Evolutionary conservation across 2,797 vertebrate genomes (phyloP), one percentile per base, ranked within the genome.

Genomic region (Carduelis carduelis): DNA sequence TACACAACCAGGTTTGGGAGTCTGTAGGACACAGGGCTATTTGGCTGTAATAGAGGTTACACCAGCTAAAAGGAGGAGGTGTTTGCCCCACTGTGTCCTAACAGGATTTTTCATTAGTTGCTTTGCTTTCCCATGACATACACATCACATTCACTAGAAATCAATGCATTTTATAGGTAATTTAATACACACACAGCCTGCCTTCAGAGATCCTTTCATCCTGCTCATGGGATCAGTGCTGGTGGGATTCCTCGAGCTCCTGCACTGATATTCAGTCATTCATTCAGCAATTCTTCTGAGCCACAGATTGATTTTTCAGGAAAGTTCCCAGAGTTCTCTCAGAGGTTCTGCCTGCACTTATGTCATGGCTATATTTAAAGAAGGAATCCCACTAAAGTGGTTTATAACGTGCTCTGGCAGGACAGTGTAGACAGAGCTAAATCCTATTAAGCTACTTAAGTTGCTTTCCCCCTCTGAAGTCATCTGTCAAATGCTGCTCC

Each of bases 391-490:
- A 91, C 89, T 95, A 60, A 95, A 92, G 94, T 94, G 89, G 84
- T 96, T 96, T 96, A 72, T 83, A 95, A 91, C 7, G 0, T 56
- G 70, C 83, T 81, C 94, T 83, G 82, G 87, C 92, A 90, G 90
- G 90, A 90, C 90, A 70, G 69, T 32, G 57, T 46, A 93, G 92
- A 95, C 77, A 83, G 72, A 91, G 63, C 82, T 93, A 96, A 96
- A 96, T 93, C 91, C 87, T 91, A 79, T 96, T 96, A 96, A 95
- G 91, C 77, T 93, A 91, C 93, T 95, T 96, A 88, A 75, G 91
- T 96, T 96, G 77, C 90, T 90, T 94, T 74, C 83, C 83, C 91
- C 85, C 60, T 66, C 93, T 59, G 14, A 95, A 93, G 84, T 96
- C 71, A 92, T 93, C 88, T 66, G 83, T 92, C 83, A 96, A 87